A percentile compares a stretch with the other conserved stretches of the same genome.
phyloP scores from a whole-genome alignment of 92 coral and sea anemone species.

The Desmophyllum pertusum region DNA sequence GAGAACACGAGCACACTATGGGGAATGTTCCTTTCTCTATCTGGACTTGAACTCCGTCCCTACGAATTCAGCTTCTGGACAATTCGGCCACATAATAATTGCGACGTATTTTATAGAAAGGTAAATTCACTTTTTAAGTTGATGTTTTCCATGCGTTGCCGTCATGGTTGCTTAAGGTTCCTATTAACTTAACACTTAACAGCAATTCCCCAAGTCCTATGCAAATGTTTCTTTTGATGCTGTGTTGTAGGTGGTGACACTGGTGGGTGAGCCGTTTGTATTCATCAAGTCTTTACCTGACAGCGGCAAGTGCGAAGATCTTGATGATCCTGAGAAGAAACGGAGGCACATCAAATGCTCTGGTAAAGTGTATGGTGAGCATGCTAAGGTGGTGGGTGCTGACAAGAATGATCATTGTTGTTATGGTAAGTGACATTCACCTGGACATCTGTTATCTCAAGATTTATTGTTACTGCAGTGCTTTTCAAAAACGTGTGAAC shows the following conservation, averaged over 20 bases:
- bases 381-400: conserved; percentile 29
- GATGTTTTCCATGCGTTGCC: no score
- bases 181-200: no score
- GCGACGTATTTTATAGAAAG: no score
- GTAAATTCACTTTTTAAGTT: no score
- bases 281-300: conserved; percentile 71
- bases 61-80: no score
- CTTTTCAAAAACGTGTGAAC: not conserved
- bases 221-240: no score
- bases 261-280: conserved; percentile 92
- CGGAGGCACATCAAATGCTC: conserved; percentile 70
- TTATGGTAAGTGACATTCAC: conserved; percentile 66
- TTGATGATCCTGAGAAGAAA: conserved; percentile 55
- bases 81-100: no score
- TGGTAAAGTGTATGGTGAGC: conserved; percentile 71
- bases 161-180: no score
- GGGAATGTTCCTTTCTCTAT: no score
- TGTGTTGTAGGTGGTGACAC: conserved; percentile 74
- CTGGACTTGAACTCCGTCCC: no score
- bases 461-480: not conserved
- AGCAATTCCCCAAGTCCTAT: no score
- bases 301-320: conserved; percentile 84
- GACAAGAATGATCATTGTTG: conserved; percentile 80
- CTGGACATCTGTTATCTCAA: not conserved
- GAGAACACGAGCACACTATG: no score